phyloP scores from a whole-genome alignment of 2,113 vertebrate genomes.

The Glaucidium brasilianum region DNA sequence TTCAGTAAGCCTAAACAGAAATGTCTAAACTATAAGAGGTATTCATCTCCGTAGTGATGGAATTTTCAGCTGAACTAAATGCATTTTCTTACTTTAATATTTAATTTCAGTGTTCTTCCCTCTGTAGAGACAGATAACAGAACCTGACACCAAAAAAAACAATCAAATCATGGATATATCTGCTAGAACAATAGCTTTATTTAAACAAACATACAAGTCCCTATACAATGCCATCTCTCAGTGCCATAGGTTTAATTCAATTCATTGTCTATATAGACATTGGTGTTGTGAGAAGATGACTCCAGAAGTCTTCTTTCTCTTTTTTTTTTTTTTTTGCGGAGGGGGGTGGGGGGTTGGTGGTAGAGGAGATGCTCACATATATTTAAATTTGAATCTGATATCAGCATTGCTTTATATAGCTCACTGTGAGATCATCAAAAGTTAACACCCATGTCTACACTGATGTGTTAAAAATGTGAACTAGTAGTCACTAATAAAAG shows the following conservation, averaged over 20 bases:
- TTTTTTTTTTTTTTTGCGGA: not conserved
- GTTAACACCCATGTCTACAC: not conserved
- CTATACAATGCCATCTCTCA: not conserved
- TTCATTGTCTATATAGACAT: not conserved
- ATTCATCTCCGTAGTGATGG: not conserved
- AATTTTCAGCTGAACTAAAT: conserved; percentile 49
- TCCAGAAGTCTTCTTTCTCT: not conserved
- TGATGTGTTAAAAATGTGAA: not conserved
- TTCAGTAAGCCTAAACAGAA: not conserved
- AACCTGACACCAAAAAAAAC: not conserved
- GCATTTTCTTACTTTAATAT: conserved; percentile 46
- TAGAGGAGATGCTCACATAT: not conserved
- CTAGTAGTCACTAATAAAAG: not conserved
- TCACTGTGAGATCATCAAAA: not conserved
- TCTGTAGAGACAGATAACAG: not conserved
- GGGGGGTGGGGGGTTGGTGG: too few relatives aligned
- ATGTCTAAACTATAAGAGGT: not conserved
- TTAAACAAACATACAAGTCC: not conserved
- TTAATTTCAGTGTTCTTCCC: not conserved
- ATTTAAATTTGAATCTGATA: not conserved
- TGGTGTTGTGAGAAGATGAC: not conserved
- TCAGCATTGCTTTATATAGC: not conserved
- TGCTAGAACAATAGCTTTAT: not conserved
- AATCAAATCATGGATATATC: not conserved
- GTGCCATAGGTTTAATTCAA: not conserved